Conservation (phyloP, 2,797 vertebrate species). For the Syncerus caffer region DNA sequence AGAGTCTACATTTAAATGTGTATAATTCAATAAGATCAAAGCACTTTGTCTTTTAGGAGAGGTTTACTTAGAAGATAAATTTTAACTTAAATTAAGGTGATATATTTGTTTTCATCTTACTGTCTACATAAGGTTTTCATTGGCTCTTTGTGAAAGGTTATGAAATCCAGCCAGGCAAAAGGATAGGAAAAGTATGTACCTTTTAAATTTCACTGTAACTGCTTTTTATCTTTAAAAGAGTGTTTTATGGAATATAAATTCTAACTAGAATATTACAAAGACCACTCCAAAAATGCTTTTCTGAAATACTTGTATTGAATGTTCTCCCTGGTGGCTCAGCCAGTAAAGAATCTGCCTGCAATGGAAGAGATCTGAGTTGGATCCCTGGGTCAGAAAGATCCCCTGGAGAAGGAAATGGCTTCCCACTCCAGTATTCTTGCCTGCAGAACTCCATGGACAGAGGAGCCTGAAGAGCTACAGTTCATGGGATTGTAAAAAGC, state of each 20-base stretch:
- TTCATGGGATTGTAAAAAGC: background rate
- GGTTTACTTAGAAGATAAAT: slow-evolving; percentile 26
- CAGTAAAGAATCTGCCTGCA: background rate
- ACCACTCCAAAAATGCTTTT: background rate
- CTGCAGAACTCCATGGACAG: background rate
- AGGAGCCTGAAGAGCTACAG: background rate
- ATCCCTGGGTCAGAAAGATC: background rate
- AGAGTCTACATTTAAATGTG: slow-evolving; percentile 54
- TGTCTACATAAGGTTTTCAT: slow-evolving; percentile 37
- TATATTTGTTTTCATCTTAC: background rate
- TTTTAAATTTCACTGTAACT: slow-evolving; percentile 38
- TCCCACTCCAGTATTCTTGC: background rate
- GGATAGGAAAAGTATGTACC: background rate
- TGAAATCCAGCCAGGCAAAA: slow-evolving; percentile 33
- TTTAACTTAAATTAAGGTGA: background rate
- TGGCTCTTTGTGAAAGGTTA: slow-evolving; percentile 50
- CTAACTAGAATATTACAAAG: background rate
- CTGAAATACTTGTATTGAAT: background rate
- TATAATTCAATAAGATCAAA: slow-evolving; percentile 58
- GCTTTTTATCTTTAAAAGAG: background rate
- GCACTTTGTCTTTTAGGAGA: slow-evolving; percentile 14
- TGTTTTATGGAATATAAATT: slow-evolving; percentile 30
- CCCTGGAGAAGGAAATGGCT: background rate
- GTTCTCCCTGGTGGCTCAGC: background rate
- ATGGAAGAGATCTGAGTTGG: background rate